phyloP scores from a whole-genome alignment of 2,113 vertebrate species.

The Rhinolophus ferrumequinum region DNA sequence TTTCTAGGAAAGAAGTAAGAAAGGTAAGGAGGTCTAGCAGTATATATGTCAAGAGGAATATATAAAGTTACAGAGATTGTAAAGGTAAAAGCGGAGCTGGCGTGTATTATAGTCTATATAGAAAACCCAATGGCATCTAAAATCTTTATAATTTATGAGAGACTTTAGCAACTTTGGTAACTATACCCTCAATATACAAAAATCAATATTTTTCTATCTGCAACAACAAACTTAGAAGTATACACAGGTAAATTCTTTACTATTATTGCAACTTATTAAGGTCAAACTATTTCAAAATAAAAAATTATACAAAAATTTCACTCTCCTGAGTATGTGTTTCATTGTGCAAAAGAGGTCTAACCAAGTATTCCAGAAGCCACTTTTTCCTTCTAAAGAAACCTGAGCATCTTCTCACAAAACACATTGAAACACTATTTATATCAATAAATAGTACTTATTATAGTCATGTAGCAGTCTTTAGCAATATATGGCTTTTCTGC shows the following conservation, averaged over 20 bases:
- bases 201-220: not conserved
- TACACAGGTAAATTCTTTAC: not conserved
- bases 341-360: not conserved
- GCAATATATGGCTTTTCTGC: conserved; percentile 10
- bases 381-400: conserved; percentile 36
- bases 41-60: not conserved
- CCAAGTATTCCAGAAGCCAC: not conserved
- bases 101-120: not conserved
- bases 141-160: not conserved
- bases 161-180: not conserved
- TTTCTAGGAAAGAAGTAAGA: not conserved
- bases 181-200: not conserved
- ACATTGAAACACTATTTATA: not conserved
- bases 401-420: conserved; percentile 3
- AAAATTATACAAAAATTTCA: not conserved
- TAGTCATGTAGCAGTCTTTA: not conserved
- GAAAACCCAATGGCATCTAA: not conserved
- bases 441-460: conserved; percentile 3
- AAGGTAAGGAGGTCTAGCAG: not conserved
- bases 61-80: not conserved
- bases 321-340: not conserved
- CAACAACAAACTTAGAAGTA: not conserved
- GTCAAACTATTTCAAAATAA: conserved; percentile 16
- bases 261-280: not conserved
- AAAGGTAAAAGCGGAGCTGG: not conserved